Evolutionary conservation across 2,113 vertebrate species (phyloP).

Genomic region (Gobiocypris rarus): DNA sequence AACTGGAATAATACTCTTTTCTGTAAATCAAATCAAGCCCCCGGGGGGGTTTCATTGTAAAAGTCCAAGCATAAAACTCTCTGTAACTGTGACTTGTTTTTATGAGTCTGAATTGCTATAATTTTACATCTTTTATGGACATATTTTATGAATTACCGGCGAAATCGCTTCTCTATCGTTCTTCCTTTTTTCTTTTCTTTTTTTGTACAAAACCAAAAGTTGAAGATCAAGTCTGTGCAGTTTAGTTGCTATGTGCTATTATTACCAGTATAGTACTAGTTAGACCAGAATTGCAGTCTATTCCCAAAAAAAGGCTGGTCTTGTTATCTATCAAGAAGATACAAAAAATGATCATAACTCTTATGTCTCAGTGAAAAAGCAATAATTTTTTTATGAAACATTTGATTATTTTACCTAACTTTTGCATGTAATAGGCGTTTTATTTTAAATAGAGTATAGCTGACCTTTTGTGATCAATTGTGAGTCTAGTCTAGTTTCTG

Average conservation of each 20-base stretch:
- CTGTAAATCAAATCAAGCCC: conserved; percentile 55
- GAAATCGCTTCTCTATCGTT: conserved; percentile 20
- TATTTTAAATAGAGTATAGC: no score
- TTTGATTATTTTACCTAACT: no score
- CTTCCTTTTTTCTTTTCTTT: not conserved
- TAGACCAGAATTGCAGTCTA: conserved; percentile 2
- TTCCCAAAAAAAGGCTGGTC: conserved; percentile 13
- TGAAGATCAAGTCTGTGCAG: not conserved
- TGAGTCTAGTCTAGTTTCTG: no score
- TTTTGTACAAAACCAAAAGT: not conserved
- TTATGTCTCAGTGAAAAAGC: no score
- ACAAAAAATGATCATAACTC: no score
- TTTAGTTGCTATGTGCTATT: not conserved
- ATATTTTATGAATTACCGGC: conserved; percentile 51
- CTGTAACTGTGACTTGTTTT: conserved; percentile 13
- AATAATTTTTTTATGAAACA: no score
- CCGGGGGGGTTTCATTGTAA: not conserved
- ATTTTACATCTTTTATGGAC: conserved; percentile 52
- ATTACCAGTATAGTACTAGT: conserved; percentile 5
- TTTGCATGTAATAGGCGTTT: no score
- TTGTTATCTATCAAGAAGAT: not conserved
- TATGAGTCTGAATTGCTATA: conserved; percentile 50
- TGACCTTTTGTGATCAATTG: no score
- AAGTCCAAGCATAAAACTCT: conserved; percentile 7
- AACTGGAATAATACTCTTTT: conserved; percentile 48